A percentile compares a stretch with the other conserved stretches of the same genome.
Conservation (phyloP, 2,888 invertebrate genomes). For the Megastigmus dorsalis region DNA sequence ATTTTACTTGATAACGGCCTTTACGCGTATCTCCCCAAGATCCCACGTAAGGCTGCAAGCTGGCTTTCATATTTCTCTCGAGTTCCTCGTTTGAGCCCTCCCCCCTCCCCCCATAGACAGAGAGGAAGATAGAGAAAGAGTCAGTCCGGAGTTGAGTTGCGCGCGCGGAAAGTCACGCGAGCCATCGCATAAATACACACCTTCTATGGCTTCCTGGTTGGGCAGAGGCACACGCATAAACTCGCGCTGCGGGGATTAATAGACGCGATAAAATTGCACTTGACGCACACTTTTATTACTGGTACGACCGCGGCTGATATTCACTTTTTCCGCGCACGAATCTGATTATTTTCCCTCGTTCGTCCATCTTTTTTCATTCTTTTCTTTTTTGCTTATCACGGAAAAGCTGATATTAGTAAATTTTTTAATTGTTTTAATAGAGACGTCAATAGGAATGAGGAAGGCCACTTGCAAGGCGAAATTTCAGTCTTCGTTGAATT, state of each 20-base stretch:
- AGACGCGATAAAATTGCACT: conserved; percentile 14
- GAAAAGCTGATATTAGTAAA: neutral
- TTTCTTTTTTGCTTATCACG: neutral
- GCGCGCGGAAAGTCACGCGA: neutral
- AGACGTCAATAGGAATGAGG: neutral
- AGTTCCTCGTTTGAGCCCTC: conserved; percentile 3
- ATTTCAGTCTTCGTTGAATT: too few relatives aligned
- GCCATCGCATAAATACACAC: conserved; percentile 8
- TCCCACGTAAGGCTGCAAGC: too few relatives aligned
- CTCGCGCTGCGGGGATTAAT: conserved; percentile 1
- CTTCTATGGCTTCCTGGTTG: neutral
- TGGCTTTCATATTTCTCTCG: conserved; percentile 9
- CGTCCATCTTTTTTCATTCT: neutral
- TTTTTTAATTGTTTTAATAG: conserved; percentile 14
- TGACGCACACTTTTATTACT: neutral
- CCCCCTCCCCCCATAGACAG: too few relatives aligned
- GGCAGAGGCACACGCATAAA: too few relatives aligned
- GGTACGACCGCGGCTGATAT: neutral
- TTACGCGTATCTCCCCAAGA: too few relatives aligned
- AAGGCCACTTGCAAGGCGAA: too few relatives aligned
- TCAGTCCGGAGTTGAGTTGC: too few relatives aligned
- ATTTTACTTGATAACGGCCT: too few relatives aligned
- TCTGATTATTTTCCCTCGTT: too few relatives aligned
- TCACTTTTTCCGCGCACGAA: conserved; percentile 1
- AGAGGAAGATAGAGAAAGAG: too few relatives aligned